Conservation (phyloP, 1,140 invertebrate species). For the Drosophila bocqueti region DNA sequence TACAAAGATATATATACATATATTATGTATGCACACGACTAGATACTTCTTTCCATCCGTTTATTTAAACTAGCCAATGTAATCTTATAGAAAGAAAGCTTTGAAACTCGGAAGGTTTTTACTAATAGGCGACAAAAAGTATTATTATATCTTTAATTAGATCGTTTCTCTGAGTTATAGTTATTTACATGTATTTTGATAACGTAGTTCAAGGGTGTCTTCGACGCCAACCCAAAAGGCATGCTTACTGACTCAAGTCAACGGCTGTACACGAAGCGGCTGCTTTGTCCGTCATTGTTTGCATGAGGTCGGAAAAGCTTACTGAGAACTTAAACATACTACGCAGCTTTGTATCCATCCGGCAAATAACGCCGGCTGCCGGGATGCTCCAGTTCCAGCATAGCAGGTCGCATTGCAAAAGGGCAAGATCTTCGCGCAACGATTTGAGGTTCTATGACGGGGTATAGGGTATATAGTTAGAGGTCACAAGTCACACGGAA, state of each 20-base stretch:
- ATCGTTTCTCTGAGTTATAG: neutral
- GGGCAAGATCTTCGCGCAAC: conserved; percentile 66
- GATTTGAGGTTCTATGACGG: conserved; percentile 68
- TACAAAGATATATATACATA: neutral
- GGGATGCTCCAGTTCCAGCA: conserved; percentile 83
- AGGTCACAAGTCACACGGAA: neutral
- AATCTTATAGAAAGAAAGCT: neutral
- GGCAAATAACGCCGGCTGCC: conserved; percentile 77
- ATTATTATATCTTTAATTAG: neutral
- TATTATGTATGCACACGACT: neutral
- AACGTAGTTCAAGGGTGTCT: too few relatives aligned
- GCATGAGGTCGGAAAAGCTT: conserved; percentile 63
- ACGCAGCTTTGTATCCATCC: conserved; percentile 66
- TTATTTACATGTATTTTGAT: neutral
- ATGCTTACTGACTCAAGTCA: conserved; percentile 7
- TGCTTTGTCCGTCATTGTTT: conserved; percentile 30
- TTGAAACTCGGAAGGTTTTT: neutral
- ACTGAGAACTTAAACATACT: conserved; percentile 69
- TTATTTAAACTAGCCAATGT: neutral
- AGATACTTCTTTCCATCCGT: neutral
- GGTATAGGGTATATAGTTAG: neutral
- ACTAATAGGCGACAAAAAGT: neutral
- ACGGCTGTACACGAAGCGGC: conserved; percentile 12
- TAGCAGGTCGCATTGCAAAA: conserved; percentile 68
- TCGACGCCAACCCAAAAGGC: too few relatives aligned